Evolutionary conservation across 2,888 invertebrate species (phyloP).

Genomic region (Noctua janthina): DNA sequence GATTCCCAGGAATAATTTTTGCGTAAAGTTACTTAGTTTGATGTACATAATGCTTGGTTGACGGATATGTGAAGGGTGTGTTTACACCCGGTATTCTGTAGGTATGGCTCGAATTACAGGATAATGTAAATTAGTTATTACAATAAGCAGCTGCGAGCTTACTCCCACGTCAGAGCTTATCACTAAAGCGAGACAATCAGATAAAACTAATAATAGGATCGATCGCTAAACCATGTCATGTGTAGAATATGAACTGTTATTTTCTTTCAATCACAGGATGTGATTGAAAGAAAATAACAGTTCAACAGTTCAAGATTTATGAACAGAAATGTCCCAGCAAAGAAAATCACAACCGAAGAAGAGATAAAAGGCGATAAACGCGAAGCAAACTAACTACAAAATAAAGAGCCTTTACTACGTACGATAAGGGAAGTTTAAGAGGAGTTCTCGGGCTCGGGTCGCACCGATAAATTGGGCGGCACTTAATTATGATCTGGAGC

Average conservation of each 20-base stretch:
- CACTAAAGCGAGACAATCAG: constrained; percentile 11
- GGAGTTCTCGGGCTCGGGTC: constrained; percentile 88
- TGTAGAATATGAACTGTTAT: not conserved
- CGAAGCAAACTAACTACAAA: constrained; percentile 87
- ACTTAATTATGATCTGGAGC: constrained; percentile 91
- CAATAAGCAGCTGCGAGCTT: not conserved
- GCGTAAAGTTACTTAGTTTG: too few relatives aligned
- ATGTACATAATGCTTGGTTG: too few relatives aligned
- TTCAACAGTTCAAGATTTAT: not conserved
- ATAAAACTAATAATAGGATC: not conserved
- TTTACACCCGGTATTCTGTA: not conserved
- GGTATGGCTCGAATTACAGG: not conserved
- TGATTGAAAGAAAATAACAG: too few relatives aligned
- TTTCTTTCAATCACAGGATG: constrained; percentile 26
- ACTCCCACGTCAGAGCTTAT: constrained; percentile 6
- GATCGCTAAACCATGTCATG: not conserved
- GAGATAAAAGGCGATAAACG: constrained; percentile 86
- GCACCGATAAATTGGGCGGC: constrained; percentile 90
- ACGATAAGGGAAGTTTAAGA: constrained; percentile 89
- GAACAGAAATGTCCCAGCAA: constrained; percentile 47
- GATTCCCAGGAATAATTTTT: too few relatives aligned
- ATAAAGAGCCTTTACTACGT: constrained; percentile 89
- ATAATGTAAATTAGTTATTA: constrained; percentile 36
- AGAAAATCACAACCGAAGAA: constrained; percentile 67
- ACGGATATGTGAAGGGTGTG: too few relatives aligned